Conservation (phyloP, 2,113 vertebrate species). For the Coturnix japonica region DNA sequence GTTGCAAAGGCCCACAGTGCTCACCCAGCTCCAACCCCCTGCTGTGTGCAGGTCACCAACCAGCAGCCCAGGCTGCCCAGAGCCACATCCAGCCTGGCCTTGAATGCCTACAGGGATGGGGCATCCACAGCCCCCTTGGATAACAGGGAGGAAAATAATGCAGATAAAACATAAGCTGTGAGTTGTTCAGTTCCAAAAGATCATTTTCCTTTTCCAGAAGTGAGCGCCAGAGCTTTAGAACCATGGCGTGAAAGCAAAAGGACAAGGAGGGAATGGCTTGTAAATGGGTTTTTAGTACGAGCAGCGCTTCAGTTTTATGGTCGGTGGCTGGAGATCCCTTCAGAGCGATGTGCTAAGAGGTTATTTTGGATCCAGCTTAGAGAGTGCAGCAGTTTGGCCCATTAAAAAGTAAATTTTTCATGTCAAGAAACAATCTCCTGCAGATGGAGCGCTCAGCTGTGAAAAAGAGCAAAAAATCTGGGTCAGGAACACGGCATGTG, state of each 20-base stretch:
- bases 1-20: no score
- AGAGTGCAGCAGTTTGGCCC: slow-evolving; percentile 15
- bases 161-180: not conserved
- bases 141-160: not conserved
- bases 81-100: no score
- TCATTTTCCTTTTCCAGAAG: slow-evolving; percentile 1
- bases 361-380: not conserved
- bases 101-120: no score
- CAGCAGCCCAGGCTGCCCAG: no score
- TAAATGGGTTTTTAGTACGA: not conserved
- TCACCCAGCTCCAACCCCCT: no score
- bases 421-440: not conserved
- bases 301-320: not conserved
- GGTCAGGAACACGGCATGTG: not conserved
- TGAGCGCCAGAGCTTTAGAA: not conserved
- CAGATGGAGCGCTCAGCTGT: slow-evolving; percentile 7
- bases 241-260: not conserved
- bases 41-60: no score
- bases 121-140: not conserved
- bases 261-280: not conserved
- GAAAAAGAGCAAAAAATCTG: not conserved
- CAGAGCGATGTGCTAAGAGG: slow-evolving; percentile 27
- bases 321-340: slow-evolving; percentile 19
- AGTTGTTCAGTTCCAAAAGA: not conserved
- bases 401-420: slow-evolving; percentile 66